Evolutionary conservation across 2,888 invertebrate genomes (phyloP).

Genomic region (Antheraea yamamai): DNA sequence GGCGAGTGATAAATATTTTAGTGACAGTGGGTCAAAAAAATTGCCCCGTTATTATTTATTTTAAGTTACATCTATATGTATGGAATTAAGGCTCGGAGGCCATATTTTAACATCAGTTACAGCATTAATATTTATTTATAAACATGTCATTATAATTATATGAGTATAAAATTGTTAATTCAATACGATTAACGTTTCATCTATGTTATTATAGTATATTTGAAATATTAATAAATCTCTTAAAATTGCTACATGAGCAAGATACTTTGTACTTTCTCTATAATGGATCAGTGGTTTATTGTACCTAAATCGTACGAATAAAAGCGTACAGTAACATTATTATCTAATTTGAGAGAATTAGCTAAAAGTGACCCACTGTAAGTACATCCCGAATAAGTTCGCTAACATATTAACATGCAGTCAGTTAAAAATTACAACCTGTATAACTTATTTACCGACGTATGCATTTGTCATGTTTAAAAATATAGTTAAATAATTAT

Average conservation of each 20-base stretch:
- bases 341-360: constrained; percentile 60
- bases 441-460: constrained; percentile 39
- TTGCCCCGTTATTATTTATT: constrained; percentile 21
- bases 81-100: constrained; percentile 57
- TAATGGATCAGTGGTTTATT: constrained; percentile 53
- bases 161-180: constrained; percentile 67
- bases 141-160: constrained; percentile 49
- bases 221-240: constrained; percentile 59
- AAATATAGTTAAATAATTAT: constrained; percentile 38
- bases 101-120: constrained; percentile 49
- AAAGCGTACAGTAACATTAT: constrained; percentile 59
- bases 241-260: constrained; percentile 77
- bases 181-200: constrained; percentile 47
- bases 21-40: constrained; percentile 74
- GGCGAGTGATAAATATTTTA: constrained; percentile 61
- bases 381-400: constrained; percentile 43
- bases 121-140: constrained; percentile 53
- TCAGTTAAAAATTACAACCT: constrained; percentile 43
- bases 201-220: constrained; percentile 51
- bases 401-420: constrained; percentile 44
- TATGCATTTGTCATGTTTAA: constrained; percentile 48
- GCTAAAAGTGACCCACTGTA: constrained; percentile 61
- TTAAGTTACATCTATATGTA: constrained; percentile 61
- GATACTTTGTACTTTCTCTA: constrained; percentile 72
- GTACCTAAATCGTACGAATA: constrained; percentile 38